Base-by-base conservation (phyloP, 1,140 invertebrate species). In the Subanguina moxae region DNA sequence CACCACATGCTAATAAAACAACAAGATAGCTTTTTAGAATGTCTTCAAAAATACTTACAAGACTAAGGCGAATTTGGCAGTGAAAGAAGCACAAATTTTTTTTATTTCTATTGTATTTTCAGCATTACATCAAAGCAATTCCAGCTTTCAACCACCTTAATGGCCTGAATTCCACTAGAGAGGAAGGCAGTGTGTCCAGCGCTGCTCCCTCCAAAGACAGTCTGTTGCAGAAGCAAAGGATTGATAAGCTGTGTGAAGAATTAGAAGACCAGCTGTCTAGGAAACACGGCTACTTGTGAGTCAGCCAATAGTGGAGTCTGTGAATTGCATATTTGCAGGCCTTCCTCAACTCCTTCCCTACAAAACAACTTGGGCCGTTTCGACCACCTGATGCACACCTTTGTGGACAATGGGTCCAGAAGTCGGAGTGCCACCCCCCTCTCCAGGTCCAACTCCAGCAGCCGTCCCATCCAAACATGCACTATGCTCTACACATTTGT, bases 401-500 rank as follows among this genome's bases (percentile, higher is more conserved):
- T 71, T 65, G 30, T 27, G 15, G 30, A 30, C 28, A 45, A 46
- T 25, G 17, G 23, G 48, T 30, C 28, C 17, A 57, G 62, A 21
- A 68, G 38, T 23, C 11, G 28, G 21, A 32, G 65, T 43, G 58
- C n/a, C 11, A 67, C 32, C 5, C 46, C 65, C 19, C 42, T 72
- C 72, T 43, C 25, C 9, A 27, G 19, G 38, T 25, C 30, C 25
- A 42, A 43, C 67, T 32, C 66, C 52, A 23, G 15, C 1, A 57
- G 23, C 23, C 68, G 23, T 1, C 62, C 58, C 1, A 19, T 74
- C 21, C 67, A 67, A 19, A 72, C 71, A 45, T 72, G 71, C 42
- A 72, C 72, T 7, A 72, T 63, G 27, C 42, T 72, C 13, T 75
- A 74, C 43, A 43, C 45, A n/a, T 72, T 72, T 68, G 73, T 57